Base-by-base conservation (phyloP, 2,113 vertebrate species). In the Xerus inauris region DNA sequence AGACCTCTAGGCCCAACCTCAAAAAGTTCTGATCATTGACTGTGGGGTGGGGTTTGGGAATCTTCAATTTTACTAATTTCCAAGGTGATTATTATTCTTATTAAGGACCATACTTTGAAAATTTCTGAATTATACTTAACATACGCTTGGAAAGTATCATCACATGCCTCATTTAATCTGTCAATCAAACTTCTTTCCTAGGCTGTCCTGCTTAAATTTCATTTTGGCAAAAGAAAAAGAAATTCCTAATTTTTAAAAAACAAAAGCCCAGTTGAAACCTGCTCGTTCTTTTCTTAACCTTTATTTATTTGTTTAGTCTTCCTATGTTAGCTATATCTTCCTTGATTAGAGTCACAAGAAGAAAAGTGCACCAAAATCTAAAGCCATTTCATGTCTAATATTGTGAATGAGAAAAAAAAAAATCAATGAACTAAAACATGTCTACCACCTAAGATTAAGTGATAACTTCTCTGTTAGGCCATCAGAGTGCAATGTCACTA, bases 21-120 rank as follows among this genome's bases (percentile, higher is more conserved):
- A 8, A 51, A 51, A 90, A 90, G 64, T 79, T 96, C 51, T 76
- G 67, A 94, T 42, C 45, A 92, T 1, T 26, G n/a, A 83, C 47
- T 72, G 1, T 17, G 9, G 13, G 32, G 20, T 77, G 9, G 16
- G 19, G 12, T 22, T 71, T 81, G 32, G 59, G 47, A 79, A 87
- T 77, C 40, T 89, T 86, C 24, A 57, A 81, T 89, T 89, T 89
- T 82, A 94, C 38, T 77, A 94, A 87, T 72, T 95, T 28, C 65
- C 28, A 32, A 76, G 10, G n/a, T 76, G 20, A 89, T 62, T 93
- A 75, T 30, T 47, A 84, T 38, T 42, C 6, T 83, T 91, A 64
- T 57, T 57, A 22, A 76, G 10, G 12, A 30, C 13, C n/a, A 64
- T 49, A 81, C 20, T 85, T 95, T 82, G 30, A 86, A 92, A 92